Evolutionary conservation across 2,888 invertebrate genomes (phyloP), one percentile per base, ranked within the genome.

Genomic region (Euzophera pinguis): DNA sequence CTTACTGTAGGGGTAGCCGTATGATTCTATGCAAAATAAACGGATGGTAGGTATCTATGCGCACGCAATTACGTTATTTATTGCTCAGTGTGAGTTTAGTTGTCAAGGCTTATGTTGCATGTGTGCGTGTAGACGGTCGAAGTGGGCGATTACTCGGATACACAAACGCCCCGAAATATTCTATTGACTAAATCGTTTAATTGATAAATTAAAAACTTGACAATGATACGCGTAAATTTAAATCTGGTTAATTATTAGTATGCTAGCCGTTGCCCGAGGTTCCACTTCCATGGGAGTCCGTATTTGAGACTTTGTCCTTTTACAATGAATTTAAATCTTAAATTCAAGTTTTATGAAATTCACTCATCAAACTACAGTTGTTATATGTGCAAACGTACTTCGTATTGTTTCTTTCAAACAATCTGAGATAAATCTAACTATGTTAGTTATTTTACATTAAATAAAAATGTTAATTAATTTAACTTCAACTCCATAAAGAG

Each of bases 41-140:
- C 70, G 67, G 71, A 70, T 22, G 22, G 32, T 9, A 54, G 68
- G 58, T 70, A 73, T 70, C 67, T 73, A 72, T 69, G 70, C 76
- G 72, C 76, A 80, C 78, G 80, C 76, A 81, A 73, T 69, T 78
- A 75, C 74, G 75, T 77, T 77, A 75, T 79, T 78, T 75, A 74
- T 78, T 73, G 60, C 69, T 61, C 50, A 62, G 67, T 67, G 71
- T 69, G 69, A 65, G 70, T 74, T 61, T 65, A 66, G 67, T 74
- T 69, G 73, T 78, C 76, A 81, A 81, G 78, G 78, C 79, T 82
- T 65, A 56, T 54, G 56, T 43, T 52, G 9, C 4, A 38, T 60
- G 69, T 75, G 72, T 71, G 73, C 55, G 72, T 66, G 63, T 60
- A 62, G 62, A 63, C 58, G 60, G 49, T 49, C 16, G 29, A 48